Evolutionary conservation across 2,797 vertebrate genomes (phyloP).

Genomic region (Pangasius larnaudii): DNA sequence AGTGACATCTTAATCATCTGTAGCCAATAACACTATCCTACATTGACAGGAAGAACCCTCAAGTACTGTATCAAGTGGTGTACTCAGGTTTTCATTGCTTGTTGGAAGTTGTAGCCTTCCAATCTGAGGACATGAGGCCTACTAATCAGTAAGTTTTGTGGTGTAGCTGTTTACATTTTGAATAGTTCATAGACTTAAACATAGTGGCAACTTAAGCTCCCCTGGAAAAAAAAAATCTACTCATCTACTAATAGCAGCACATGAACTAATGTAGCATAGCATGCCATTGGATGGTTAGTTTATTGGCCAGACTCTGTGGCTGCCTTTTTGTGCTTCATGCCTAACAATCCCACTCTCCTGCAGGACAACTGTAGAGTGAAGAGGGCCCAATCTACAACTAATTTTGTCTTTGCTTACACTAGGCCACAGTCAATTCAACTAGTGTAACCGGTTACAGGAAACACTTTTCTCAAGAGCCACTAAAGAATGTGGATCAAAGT

Average conservation of each 20-base stretch:
- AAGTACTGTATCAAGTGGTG: background rate
- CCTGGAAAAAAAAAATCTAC: background rate
- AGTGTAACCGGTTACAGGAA: background rate
- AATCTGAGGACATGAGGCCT: background rate
- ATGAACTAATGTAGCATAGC: background rate
- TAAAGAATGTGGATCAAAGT: background rate
- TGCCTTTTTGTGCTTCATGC: background rate
- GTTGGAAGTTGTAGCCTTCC: background rate
- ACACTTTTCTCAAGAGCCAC: background rate
- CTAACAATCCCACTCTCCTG: background rate
- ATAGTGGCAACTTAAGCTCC: too few relatives aligned
- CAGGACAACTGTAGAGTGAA: background rate
- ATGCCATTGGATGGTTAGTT: background rate
- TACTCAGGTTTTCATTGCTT: background rate
- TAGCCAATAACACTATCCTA: background rate
- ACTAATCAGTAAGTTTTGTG: background rate
- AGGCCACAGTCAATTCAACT: background rate
- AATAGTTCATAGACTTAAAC: background rate
- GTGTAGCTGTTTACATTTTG: background rate
- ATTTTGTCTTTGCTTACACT: background rate
- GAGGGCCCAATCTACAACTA: background rate
- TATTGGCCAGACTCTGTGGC: background rate
- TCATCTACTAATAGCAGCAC: background rate
- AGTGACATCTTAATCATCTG: background rate
- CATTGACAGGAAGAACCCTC: background rate